phyloP scores from a whole-genome alignment of 2,888 invertebrate species.

The Charanyca ferruginea region DNA sequence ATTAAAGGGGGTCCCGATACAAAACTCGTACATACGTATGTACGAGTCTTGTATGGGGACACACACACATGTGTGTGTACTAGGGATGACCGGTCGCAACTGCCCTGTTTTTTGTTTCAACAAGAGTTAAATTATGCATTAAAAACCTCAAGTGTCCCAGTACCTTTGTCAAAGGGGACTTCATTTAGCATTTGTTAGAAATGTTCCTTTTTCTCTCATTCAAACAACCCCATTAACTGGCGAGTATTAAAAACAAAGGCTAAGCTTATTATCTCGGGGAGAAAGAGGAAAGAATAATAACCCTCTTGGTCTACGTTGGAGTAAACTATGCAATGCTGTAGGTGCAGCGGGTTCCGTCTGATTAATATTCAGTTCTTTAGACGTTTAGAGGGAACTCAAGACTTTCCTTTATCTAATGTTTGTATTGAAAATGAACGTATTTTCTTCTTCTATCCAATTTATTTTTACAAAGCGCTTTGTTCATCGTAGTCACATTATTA shows the following conservation, averaged over 20 bases:
- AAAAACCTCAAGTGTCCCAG: constrained; percentile 16
- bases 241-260: constrained; percentile 65
- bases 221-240: constrained; percentile 63
- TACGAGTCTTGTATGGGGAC: too few species aligned
- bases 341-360: constrained; percentile 47
- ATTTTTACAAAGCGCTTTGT: constrained; percentile 30
- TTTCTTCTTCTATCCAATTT: constrained; percentile 16
- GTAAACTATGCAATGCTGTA: constrained; percentile 37
- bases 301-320: constrained; percentile 44
- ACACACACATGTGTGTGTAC: too few species aligned
- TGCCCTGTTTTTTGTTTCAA: constrained; percentile 4
- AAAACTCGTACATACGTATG: too few species aligned
- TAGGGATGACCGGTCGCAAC: too few species aligned
- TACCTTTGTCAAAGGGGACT: constrained; percentile 39
- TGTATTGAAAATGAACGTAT: constrained; percentile 35
- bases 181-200: constrained; percentile 53
- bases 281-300: constrained; percentile 56
- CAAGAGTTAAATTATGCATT: constrained; percentile 28
- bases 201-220: constrained; percentile 40
- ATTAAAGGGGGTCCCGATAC: too few species aligned
- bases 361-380: constrained; percentile 61
- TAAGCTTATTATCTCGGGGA: constrained; percentile 65
- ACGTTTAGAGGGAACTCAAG: constrained; percentile 27
- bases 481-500: not conserved
- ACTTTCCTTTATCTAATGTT: constrained; percentile 28